Evolutionary conservation across 1,140 invertebrate species (phyloP), one percentile per base, ranked within the genome.

Genomic region (Drosophila nikananu): DNA sequence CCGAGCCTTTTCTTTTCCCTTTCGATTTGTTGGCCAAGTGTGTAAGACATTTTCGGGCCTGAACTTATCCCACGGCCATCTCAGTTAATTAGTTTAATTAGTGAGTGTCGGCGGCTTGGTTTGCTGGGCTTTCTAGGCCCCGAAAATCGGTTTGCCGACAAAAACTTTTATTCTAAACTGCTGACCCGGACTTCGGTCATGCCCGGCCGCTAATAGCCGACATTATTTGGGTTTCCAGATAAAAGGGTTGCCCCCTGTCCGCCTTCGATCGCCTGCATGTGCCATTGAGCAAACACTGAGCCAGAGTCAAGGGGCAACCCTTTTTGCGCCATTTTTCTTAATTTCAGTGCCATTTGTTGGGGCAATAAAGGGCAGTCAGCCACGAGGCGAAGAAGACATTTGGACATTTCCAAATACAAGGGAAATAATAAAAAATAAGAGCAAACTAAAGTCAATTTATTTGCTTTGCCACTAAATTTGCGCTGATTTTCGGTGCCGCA

Each of bases 401-500:
- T 89, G 74, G 81, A 89, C 84, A 89, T 89, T 89, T 89, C 77
- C 49, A 52, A 71, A 39, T 52, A 52, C 19, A 65, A 63, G 27
- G 23, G 25, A 52, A 54, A 27, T 7, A 65, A 59, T 27, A 65
- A 59, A 35, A 21, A 60, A 51, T 61, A 77, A 55, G 77, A 73
- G 70, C 61, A 73, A 91, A 82, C 82, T 91, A 80, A 90, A 86
- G 74, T 84, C 81, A 91, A 90, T 91, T 91, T 90, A 91, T 90
- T 90, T 90, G 81, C 81, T 82, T 86, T 89, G 86, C 86, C 86
- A 90, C 86, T 82, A 91, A 90, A 90, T 90, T 90, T 90, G 78
- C 86, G 79, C 86, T 86, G 86, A 90, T 90, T 90, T 81, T 71
- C 37, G 75, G 58, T 55, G 71, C 54, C 59, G 49, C 27, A 52